A percentile compares a stretch with the other conserved stretches of the same genome.
Evolutionary conservation across 1,140 invertebrate species (phyloP).

Genomic region (Neomicropteryx cornuta): DNA sequence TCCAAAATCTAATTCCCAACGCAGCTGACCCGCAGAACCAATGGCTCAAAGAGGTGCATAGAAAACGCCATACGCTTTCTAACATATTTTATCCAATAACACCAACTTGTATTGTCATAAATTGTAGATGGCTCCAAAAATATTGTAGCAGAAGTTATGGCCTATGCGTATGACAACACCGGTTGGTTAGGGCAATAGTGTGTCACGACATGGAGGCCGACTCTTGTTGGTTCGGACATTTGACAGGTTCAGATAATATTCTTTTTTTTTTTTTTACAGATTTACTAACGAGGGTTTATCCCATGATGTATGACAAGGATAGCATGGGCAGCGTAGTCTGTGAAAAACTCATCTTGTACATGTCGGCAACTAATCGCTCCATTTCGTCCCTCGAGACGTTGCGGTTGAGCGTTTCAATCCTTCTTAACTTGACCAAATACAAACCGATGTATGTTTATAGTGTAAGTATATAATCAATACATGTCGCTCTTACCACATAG

Average conservation of each 20-base stretch:
- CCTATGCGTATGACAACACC: background rate
- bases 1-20: no score
- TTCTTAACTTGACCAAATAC: conserved; percentile 41
- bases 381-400: conserved; percentile 40
- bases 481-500: conserved; percentile 27
- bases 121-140: background rate
- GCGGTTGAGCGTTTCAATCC: conserved; percentile 31
- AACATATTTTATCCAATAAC: no score
- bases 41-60: no score
- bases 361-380: conserved; percentile 39
- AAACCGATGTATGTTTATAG: conserved; percentile 17
- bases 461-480: conserved; percentile 18
- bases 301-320: conserved; percentile 31
- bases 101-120: background rate
- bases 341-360: conserved; percentile 31
- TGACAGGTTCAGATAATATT: conserved; percentile 7
- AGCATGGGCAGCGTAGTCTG: conserved; percentile 27
- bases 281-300: conserved; percentile 37
- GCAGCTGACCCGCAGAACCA: no score
- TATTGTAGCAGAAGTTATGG: background rate
- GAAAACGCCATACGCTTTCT: no score
- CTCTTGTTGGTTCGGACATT: background rate
- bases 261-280: conserved; percentile 31
- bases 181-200: conserved; percentile 22
- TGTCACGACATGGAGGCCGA: conserved; percentile 4